Evolutionary conservation across 1,140 invertebrate species (phyloP), one percentile per base, ranked within the genome.

Genomic region (Stegodyphus mimosarum): DNA sequence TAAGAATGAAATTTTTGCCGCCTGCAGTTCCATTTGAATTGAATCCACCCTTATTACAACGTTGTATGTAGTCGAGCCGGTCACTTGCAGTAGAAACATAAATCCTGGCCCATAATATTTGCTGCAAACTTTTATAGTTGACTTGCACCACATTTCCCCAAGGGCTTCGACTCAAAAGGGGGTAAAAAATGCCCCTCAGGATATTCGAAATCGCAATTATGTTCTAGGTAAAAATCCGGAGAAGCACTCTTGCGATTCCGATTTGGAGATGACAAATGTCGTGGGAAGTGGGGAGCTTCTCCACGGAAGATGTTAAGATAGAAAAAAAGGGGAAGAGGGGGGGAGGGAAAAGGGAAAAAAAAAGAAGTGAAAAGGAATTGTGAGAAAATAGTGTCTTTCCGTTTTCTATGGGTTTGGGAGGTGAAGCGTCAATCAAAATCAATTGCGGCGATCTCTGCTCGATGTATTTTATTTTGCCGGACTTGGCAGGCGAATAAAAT

Each of bases 181-280:
- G 78, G 78, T 80, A 80, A 80, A 72, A 80, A 80, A 80, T 79
- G 52, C 69, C 78, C 78, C 69, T 17, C 53, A 60, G 78, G 78
- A 55, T 72, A 80, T 80, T 80, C 78, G 78, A 80, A 80, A 80
- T 80, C 78, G 78, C 78, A 80, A 80, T 80, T 80, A 80, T 80
- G 69, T 80, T 80, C 78, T 72, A 72, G 67, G 78, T 80, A 80
- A 80, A 80, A 80, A 80, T 80, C 78, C 78, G 6, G 15, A n/a
- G 67, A 72, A 80, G 78, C 78, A 80, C 52, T 80, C 78, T 72
- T 80, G 67, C 78, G 78, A 72, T 80, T 80, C 78, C 53, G 78
- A 80, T 80, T 80, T 72, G 17, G 78, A 9, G 48, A 80, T 80
- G 78, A 80, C 78, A 80, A 80, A 80, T 80, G 60, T 80, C 51